These are phyloP conservation scores for Meda fulgida DNA, from an alignment of 2,797 vertebrate species.

Conservation along the genomic window DNA sequence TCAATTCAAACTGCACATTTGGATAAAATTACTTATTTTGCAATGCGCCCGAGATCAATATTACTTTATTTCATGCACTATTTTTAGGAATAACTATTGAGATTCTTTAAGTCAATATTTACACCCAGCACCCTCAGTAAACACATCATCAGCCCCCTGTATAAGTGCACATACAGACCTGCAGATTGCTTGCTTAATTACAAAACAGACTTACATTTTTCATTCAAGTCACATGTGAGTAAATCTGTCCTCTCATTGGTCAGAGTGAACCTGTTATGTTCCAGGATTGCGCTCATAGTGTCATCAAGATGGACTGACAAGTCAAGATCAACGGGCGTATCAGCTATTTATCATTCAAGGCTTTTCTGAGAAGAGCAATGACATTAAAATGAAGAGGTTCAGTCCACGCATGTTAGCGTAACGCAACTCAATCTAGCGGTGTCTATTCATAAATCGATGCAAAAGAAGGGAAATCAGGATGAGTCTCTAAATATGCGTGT, in stretches of 20 bases:
- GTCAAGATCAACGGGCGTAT: neutral
- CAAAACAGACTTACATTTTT: neutral
- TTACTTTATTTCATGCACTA: too few species aligned
- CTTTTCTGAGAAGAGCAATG: neutral
- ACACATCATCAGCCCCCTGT: neutral
- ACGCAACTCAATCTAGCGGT: neutral
- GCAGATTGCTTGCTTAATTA: neutral
- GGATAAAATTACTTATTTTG: neutral
- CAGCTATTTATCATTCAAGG: neutral
- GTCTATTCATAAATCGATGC: neutral
- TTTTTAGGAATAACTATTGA: neutral
- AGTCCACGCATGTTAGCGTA: too few species aligned
- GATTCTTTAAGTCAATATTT: slow-evolving; percentile 1
- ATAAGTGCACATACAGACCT: neutral
- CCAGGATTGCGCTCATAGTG: neutral
- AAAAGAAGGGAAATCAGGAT: neutral
- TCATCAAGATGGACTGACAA: neutral
- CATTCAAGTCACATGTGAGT: neutral
- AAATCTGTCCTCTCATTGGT: neutral
- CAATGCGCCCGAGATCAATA: too few species aligned
- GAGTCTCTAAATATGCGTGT: neutral
- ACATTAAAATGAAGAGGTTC: neutral
- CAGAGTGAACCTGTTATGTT: neutral
- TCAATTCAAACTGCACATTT: neutral
- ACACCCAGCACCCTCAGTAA: neutral